Evolutionary conservation across 2,888 invertebrate genomes (phyloP).

Genomic region (Sinotaia quadrata): DNA sequence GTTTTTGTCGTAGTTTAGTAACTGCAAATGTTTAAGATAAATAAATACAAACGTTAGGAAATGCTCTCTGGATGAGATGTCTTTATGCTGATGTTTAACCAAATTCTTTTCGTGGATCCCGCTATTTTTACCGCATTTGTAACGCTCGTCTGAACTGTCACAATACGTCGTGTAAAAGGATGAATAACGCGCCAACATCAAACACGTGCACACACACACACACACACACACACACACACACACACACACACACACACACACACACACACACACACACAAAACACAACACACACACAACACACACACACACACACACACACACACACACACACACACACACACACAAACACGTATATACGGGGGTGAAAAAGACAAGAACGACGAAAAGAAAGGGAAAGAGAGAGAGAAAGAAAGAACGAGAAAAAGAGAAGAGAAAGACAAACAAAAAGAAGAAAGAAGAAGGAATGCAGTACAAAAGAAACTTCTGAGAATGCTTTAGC

Average conservation of each 20-base stretch:
- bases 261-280: background rate
- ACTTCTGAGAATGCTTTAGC: no score
- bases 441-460: no score
- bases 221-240: background rate
- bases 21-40: no score
- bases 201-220: background rate
- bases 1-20: no score
- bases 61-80: no score
- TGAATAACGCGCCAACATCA: background rate
- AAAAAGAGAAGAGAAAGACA: background rate
- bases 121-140: no score
- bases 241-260: background rate
- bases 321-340: background rate
- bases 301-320: background rate
- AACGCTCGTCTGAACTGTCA: no score
- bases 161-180: background rate
- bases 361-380: no score
- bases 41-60: no score
- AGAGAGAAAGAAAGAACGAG: background rate
- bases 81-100: no score
- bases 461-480: no score
- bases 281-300: background rate
- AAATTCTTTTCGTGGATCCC: no score
- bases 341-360: slow-evolving; percentile 3
- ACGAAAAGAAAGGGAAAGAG: background rate